Evolutionary conservation across 2,113 vertebrate genomes (phyloP).

Genomic region (Apaloderma vittatum): DNA sequence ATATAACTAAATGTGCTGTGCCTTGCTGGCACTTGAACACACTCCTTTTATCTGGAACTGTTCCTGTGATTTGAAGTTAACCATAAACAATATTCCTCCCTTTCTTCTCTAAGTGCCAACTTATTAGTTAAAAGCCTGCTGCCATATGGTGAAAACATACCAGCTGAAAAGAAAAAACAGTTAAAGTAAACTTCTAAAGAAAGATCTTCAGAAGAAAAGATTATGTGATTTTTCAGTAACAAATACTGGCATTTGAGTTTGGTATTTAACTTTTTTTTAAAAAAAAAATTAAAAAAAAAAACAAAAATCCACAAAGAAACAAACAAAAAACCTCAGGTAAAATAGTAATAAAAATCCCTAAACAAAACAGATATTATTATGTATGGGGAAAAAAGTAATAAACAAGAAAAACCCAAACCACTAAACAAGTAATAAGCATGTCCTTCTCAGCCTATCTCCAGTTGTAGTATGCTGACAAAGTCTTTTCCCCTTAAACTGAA

Average conservation of each 20-base stretch:
- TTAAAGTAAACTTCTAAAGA: constrained; percentile 1
- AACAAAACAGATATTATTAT: no score
- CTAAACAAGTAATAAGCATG: neutral
- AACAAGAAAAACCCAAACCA: neutral
- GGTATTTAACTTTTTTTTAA: neutral
- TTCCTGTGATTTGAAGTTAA: constrained; percentile 48
- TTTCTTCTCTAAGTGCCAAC: constrained; percentile 52
- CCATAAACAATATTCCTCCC: constrained; percentile 18
- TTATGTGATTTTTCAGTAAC: neutral
- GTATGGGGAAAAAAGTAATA: neutral
- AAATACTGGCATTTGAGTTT: neutral
- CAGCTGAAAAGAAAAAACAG: neutral
- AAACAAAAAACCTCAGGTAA: neutral
- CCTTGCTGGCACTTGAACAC: neutral
- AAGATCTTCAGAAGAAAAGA: neutral
- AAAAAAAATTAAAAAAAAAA: no score
- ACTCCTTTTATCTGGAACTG: neutral
- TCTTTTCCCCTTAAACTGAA: neutral
- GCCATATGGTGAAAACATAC: constrained; percentile 7
- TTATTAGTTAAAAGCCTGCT: constrained; percentile 56
- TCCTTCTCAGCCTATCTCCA: neutral
- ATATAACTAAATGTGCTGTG: neutral
- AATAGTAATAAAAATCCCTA: no score
- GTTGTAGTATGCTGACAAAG: neutral
- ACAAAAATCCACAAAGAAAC: neutral